Evolutionary conservation across 1,140 invertebrate species (phyloP), one percentile per base, ranked within the genome.

Genomic region (Ylistrum balloti): DNA sequence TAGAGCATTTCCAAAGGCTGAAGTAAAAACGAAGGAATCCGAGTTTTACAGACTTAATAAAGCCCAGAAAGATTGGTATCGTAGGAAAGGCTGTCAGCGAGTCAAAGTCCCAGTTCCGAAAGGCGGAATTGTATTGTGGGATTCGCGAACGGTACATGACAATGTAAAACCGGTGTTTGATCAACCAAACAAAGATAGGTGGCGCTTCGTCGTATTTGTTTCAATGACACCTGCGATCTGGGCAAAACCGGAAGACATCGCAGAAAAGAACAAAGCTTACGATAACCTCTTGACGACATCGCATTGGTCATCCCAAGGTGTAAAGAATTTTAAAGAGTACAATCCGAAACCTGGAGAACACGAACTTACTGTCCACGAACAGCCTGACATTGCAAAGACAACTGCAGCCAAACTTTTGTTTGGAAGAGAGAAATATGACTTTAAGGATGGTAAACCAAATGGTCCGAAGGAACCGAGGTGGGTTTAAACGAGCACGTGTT

Each of bases 71-170:
- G 34, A 90, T 33, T 94, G 92, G 90, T 95, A 90, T 85, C 35
- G 90, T 33, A n/a, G 90, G 7, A 91, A 91, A 34, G 93, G 92
- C 7, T 94, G 94, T 88, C 33, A 45, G 15, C 22, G 90, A 22
- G 92, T 87, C 13, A 89, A 91, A 22, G 92, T 95, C 22, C 94
- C 94, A 5, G 94, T 94, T 0, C 93, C 94, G 0, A 95, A 94
- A 89, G 94, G 94, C 15, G 94, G 94, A 17, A 93, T 95, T 89
- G 93, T 95, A 85, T 86, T 95, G 1, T 95, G 94, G 94, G 94
- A 95, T 88, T 95, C 94, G 22, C 89, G 94, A 35, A 89, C 91
- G 0, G 91, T 94, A 33, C 94, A 95, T 88, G 94, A 93, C 33
- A 95, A 94, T 87, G 86, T 86, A 35, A 87, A 89, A 22, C 94